Percentiles rank a stretch among this genome's conserved stretches.
phyloP scores from a whole-genome alignment of 2,888 invertebrate genomes.

The Campoletis raptor region DNA sequence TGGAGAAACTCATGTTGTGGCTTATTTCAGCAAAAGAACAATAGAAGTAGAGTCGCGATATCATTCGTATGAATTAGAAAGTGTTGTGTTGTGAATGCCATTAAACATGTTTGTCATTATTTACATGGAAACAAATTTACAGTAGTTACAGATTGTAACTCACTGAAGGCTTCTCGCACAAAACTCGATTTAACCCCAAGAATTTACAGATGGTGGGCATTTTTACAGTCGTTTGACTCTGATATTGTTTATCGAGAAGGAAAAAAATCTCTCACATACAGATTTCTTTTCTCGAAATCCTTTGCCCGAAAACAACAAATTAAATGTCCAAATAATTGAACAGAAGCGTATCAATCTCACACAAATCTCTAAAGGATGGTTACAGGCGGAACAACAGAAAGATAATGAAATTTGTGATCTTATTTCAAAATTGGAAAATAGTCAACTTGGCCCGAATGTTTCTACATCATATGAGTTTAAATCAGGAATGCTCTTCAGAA shows the following conservation, averaged over 20 bases:
- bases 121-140: background rate
- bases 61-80: constrained; percentile 29
- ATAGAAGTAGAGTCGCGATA: constrained; percentile 28
- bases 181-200: constrained; percentile 38
- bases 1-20: constrained; percentile 35
- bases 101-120: background rate
- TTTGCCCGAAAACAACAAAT: background rate
- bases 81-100: no score
- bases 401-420: constrained; percentile 35
- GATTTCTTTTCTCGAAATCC: constrained; percentile 15
- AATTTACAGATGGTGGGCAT: constrained; percentile 51
- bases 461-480: constrained; percentile 30
- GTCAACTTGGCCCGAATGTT: constrained; percentile 19
- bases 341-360: constrained; percentile 22
- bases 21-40: constrained; percentile 46
- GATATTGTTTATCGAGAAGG: constrained; percentile 44
- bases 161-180: constrained; percentile 39
- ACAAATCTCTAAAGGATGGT: constrained; percentile 25
- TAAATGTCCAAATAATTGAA: background rate
- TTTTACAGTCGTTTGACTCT: constrained; percentile 36
- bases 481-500: constrained; percentile 33
- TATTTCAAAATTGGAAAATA: constrained; percentile 23
- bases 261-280: constrained; percentile 22
- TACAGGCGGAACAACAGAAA: constrained; percentile 34
- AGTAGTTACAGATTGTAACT: constrained; percentile 21